Base-by-base conservation (phyloP, 2,888 invertebrate genomes). In the Chloromyia formosa region DNA sequence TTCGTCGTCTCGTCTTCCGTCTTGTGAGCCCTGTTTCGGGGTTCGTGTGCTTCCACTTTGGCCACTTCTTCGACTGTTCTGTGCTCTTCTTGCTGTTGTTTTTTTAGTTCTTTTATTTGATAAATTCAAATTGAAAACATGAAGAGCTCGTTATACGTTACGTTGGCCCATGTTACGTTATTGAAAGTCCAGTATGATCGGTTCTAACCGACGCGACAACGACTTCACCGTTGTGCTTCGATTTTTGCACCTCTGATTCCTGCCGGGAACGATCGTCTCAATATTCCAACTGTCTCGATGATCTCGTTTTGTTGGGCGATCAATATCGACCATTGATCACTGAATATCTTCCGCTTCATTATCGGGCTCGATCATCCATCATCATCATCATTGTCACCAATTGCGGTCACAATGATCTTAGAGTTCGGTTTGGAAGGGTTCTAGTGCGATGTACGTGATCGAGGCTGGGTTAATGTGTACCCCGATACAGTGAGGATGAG, bases 1-100 rank as follows among this genome's bases (percentile, higher is more conserved):
- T 78, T 49, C 71, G 75, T 74, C 77, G 75, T 74, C 77, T 27
- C 74, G 76, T 72, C 62, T 72, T 77, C 53, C 49, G 56, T 49
- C 42, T 72, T 49, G 16, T 20, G 58, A 35, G 2, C 27, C 7
- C 27, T 22, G 64, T 69, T 49, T 49, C n/a, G 74, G 75, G 58
- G 66, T 68, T 66, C 75, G 75, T 74, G 56, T 35, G 62, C 69
- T 45, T 62, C 58, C 60, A 64, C 49, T 73, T 77, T 62, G 75
- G 64, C 58, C 71, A 60, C 42, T 73, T 74, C 72, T 71, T 68
- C 64, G 42, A 71, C 69, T 35, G 62, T 73, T 74, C 27, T 7
- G 27, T 35, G 27, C 7, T 2, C 27, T 35, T 35, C 3, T 35
- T 35, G 3, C 7, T 35, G 27, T 4, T 35, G 27, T 35, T 35